Evolutionary conservation across 2,113 vertebrate species (phyloP).

Genomic region (Hippocampus zosterae): DNA sequence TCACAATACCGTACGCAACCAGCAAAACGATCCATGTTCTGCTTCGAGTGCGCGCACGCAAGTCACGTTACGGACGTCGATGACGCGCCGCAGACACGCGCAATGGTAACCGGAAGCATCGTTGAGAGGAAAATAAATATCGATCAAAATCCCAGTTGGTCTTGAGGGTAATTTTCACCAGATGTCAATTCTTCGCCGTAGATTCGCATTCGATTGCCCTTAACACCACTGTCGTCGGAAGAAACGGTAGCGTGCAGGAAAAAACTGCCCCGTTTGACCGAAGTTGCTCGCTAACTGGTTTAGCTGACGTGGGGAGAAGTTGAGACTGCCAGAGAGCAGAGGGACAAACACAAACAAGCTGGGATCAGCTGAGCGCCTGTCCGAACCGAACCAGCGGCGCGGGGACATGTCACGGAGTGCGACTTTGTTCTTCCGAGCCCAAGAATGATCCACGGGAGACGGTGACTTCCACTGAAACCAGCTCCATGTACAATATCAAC

Average conservation of each 20-base stretch:
- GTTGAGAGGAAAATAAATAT: constrained; percentile 71
- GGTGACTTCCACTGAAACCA: constrained; percentile 40
- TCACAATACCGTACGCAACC: neutral
- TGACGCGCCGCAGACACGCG: constrained; percentile 65
- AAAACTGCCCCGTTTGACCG: constrained; percentile 32
- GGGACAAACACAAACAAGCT: constrained; percentile 73
- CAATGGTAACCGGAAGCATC: constrained; percentile 73
- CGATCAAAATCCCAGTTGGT: constrained; percentile 54
- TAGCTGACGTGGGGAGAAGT: constrained; percentile 70
- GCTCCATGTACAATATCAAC: constrained; percentile 64
- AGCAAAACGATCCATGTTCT: neutral
- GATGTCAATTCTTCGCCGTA: constrained; percentile 24
- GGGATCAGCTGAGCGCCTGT: constrained; percentile 58
- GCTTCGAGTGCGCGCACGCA: constrained; percentile 57
- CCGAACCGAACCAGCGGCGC: constrained; percentile 51
- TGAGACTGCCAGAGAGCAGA: constrained; percentile 59
- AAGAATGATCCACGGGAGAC: constrained; percentile 46
- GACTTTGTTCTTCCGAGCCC: constrained; percentile 35
- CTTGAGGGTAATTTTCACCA: constrained; percentile 40
- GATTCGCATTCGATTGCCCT: constrained; percentile 4
- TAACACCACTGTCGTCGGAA: constrained; percentile 22
- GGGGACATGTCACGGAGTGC: constrained; percentile 46
- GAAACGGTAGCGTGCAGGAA: constrained; percentile 19
- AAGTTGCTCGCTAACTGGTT: constrained; percentile 64
- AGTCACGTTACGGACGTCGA: constrained; percentile 49